phyloP scores from a whole-genome alignment of 1,140 invertebrate genomes.

The Diachasmimorpha longicaudata region DNA sequence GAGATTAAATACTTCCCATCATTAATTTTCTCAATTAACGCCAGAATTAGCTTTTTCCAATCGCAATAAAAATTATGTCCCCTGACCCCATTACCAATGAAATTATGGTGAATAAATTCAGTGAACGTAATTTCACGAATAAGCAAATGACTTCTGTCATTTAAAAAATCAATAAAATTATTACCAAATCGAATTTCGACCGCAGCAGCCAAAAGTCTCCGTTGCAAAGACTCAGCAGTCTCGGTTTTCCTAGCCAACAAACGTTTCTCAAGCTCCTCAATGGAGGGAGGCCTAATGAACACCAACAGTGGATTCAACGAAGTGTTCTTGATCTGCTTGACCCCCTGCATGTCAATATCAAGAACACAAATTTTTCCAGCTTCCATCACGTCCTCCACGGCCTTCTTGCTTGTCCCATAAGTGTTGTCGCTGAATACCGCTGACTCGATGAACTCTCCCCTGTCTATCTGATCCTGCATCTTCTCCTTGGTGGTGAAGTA shows the following conservation, averaged over 20 bases:
- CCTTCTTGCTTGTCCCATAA: slow-evolving; percentile 94
- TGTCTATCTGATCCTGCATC: slow-evolving; percentile 80
- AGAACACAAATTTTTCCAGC: slow-evolving; percentile 90
- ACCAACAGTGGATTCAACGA: slow-evolving; percentile 84
- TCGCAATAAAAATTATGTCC: too few relatives aligned
- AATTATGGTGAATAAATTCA: too few relatives aligned
- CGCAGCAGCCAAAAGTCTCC: slow-evolving; percentile 75
- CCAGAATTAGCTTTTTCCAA: too few relatives aligned
- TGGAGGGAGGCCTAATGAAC: slow-evolving; percentile 92
- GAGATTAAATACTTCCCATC: too few relatives aligned
- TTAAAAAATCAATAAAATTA: slow-evolving; percentile 14
- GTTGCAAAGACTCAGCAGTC: slow-evolving; percentile 82
- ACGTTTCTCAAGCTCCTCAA: slow-evolving; percentile 80
- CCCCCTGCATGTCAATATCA: slow-evolving; percentile 97
- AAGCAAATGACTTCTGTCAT: too few relatives aligned
- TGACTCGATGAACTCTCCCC: slow-evolving; percentile 90
- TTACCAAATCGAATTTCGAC: slow-evolving; percentile 86
- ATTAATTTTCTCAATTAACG: too few relatives aligned
- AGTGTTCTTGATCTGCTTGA: slow-evolving; percentile 87
- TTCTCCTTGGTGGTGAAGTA: slow-evolving; percentile 79
- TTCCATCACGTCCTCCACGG: slow-evolving; percentile 81
- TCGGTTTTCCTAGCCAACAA: slow-evolving; percentile 85
- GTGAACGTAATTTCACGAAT: too few relatives aligned
- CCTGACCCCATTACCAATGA: too few relatives aligned
- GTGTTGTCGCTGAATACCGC: slow-evolving; percentile 92